Evolutionary conservation across 2,113 vertebrate genomes (phyloP).

Genomic region (Saimiri boliviensis): DNA sequence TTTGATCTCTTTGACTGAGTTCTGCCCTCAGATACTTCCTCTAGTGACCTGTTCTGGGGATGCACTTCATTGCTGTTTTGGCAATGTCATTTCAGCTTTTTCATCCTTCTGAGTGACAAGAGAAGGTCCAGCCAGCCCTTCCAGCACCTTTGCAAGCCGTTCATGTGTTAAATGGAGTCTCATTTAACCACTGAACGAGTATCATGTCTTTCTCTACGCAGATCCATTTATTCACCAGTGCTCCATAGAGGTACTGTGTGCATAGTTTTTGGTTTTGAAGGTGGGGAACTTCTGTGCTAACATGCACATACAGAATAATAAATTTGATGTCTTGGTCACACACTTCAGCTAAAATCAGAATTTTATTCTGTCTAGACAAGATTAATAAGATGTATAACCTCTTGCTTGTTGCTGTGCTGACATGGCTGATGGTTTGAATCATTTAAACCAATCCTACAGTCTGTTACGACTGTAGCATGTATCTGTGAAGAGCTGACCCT

Average conservation of each 20-base stretch:
- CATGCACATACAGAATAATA: neutral
- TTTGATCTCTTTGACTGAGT: neutral
- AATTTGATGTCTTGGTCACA: neutral
- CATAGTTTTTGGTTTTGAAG: neutral
- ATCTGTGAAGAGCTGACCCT: neutral
- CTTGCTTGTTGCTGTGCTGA: neutral
- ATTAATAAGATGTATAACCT: neutral
- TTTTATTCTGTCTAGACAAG: neutral
- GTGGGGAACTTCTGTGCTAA: neutral
- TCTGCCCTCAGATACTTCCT: neutral
- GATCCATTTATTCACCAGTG: neutral
- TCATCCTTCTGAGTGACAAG: neutral
- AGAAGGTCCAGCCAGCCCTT: neutral
- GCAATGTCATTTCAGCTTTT: neutral
- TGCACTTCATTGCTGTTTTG: neutral
- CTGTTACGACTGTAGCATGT: too few relatives aligned
- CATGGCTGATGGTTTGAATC: neutral
- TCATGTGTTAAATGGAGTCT: neutral
- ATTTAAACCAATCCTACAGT: fast-evolving
- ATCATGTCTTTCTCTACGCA: neutral
- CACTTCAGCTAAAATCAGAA: neutral
- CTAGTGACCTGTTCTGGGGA: neutral
- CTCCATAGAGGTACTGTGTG: too few relatives aligned
- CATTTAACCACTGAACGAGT: neutral
- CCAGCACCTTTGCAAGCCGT: neutral